Percentiles rank a stretch among this genome's conserved stretches.
Conservation (phyloP, 2,888 invertebrate species). For the Lymantria dispar region DNA sequence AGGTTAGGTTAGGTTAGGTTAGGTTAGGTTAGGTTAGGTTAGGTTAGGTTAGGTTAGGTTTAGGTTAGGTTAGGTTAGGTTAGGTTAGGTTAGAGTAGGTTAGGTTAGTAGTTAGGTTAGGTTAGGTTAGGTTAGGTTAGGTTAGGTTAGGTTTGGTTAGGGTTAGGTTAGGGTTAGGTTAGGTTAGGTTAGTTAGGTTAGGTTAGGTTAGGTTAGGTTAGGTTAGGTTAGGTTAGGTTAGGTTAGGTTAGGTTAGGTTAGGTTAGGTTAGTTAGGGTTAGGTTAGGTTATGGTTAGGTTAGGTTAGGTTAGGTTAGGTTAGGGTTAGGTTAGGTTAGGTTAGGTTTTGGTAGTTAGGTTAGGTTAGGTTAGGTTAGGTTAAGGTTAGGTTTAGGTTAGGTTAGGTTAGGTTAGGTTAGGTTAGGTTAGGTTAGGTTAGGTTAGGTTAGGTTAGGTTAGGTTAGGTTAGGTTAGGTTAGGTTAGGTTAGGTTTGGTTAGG, state of each 20-base stretch:
- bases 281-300: neutral
- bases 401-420: slow-evolving; percentile 12
- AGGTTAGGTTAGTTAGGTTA: slow-evolving; percentile 11
- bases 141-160: slow-evolving; percentile 17
- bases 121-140: slow-evolving; percentile 16
- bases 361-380: slow-evolving; percentile 16
- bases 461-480: slow-evolving; percentile 11
- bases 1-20: slow-evolving; percentile 22
- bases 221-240: slow-evolving; percentile 16
- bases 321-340: slow-evolving; percentile 15
- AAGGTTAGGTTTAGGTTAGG: slow-evolving; percentile 7
- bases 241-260: slow-evolving; percentile 23
- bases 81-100: slow-evolving; percentile 24
- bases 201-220: slow-evolving; percentile 12
- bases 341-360: slow-evolving; percentile 12
- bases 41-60: slow-evolving; percentile 23
- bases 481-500: slow-evolving; percentile 10
- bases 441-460: slow-evolving; percentile 17
- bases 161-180: slow-evolving; percentile 12
- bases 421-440: slow-evolving; percentile 14
- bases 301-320: slow-evolving; percentile 26
- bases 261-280: neutral
- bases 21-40: slow-evolving; percentile 25
- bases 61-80: slow-evolving; percentile 31
- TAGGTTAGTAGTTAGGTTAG: slow-evolving; percentile 25